Base-by-base conservation (phyloP, 1,140 invertebrate genomes). In the Drosophila simulans region DNA sequence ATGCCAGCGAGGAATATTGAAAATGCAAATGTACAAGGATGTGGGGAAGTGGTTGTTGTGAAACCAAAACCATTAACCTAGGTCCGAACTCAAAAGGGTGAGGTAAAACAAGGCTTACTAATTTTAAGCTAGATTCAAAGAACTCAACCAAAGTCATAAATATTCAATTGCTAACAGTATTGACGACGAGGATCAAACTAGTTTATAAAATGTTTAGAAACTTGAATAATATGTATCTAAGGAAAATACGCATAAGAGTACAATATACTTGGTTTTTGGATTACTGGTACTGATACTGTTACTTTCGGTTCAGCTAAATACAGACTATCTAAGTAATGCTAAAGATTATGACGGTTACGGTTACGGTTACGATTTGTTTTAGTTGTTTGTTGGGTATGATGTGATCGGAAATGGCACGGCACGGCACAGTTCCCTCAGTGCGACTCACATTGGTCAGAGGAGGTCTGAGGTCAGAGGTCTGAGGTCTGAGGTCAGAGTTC, bases 11-110 rank as follows among this genome's bases (percentile, higher is more conserved):
- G 63, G 48, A 63, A 39, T 56, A 55, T 63, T 51, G 51, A 74
- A 65, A 57, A 74, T 74, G 70, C 70, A 56, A 74, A 74, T 71
- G 68, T 72, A 72, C 69, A 72, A 72, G 69, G 69, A 72, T 72
- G 68, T 60, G 42, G 46, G 65, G 51, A 43, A 37, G 27, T 55
- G 31, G 31, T 59, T 43, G 37, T 51, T 62, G 56, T 65, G 17
- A 31, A 64, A 66, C 60, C 43, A 66, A 63, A 63, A 63, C 59
- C 59, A 63, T 42, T 66, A 66, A 66, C 63, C 63, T 65, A 66
- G 49, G 64, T 64, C 62, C 45, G 63, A 51, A 66, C 52, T 52
- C 31, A 68, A 68, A 17, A 64, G 5, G 4, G 22, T 49, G 45
- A 60, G 20, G 20, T 22, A 31, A 64, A 72, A 35, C 56, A 54